Evolutionary conservation across 1,140 invertebrate genomes (phyloP).

Genomic region (Chrysomallon squamiferum): DNA sequence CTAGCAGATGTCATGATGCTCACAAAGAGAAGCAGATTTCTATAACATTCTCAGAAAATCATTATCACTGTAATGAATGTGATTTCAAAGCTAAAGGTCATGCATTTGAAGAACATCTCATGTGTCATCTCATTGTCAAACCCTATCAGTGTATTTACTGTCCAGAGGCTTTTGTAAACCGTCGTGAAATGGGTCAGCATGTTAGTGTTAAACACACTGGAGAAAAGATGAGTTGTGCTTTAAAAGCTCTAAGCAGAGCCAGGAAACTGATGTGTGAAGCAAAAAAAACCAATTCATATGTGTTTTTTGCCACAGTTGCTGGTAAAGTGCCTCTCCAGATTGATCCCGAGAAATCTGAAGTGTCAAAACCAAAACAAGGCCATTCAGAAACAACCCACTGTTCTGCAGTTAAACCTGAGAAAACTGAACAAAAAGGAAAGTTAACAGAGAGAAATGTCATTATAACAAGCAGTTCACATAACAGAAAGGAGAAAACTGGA

Average conservation of each 20-base stretch:
- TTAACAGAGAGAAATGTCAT: no score
- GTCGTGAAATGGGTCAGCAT: constrained; percentile 27
- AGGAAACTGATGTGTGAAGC: constrained; percentile 27
- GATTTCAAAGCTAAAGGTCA: constrained; percentile 19
- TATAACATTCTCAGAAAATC: constrained; percentile 7
- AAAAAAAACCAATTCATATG: constrained; percentile 7
- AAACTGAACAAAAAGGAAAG: constrained; percentile 6
- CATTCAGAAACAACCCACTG: no score
- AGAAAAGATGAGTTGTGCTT: constrained; percentile 33
- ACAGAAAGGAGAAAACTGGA: no score
- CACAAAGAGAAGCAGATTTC: constrained; percentile 15
- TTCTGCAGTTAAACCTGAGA: constrained; percentile 1
- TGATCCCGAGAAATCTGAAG: constrained; percentile 11
- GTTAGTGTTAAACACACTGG: constrained; percentile 23
- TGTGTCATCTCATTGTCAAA: constrained; percentile 31
- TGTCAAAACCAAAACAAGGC: no score
- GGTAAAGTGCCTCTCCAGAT: constrained; percentile 25
- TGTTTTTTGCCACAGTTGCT: constrained; percentile 22
- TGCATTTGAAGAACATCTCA: constrained; percentile 31
- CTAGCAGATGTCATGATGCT: no score
- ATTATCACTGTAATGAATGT: constrained; percentile 23
- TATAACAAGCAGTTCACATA: no score
- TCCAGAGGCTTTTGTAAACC: constrained; percentile 29
- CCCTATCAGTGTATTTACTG: constrained; percentile 37
- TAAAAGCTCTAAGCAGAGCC: constrained; percentile 26